Evolutionary conservation across 2,113 vertebrate species (phyloP).

Genomic region (Raja brachyura): DNA sequence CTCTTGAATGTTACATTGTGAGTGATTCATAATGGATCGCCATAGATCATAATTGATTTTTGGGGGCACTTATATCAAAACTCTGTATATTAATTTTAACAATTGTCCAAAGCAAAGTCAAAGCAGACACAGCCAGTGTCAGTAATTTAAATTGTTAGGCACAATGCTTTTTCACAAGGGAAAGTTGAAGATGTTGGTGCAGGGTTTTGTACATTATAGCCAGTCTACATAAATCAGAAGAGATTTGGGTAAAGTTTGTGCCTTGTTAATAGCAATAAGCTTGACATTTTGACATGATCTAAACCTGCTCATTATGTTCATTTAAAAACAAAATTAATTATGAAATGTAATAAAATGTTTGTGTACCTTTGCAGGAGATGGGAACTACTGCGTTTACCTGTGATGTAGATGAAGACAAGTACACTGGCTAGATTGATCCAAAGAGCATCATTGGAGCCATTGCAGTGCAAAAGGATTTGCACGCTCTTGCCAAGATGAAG

Average conservation of each 20-base stretch:
- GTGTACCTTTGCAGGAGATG: conserved; percentile 62
- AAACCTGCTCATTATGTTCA: background rate
- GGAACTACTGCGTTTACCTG: conserved; percentile 62
- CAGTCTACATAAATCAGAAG: background rate
- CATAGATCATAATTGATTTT: too few relatives aligned
- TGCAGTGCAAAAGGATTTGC: conserved; percentile 39
- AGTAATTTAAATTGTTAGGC: background rate
- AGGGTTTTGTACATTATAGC: background rate
- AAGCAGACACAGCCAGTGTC: background rate
- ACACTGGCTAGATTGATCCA: conserved; percentile 61
- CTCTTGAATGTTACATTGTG: background rate
- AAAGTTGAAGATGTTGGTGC: background rate
- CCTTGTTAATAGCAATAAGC: background rate
- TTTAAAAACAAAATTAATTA: background rate
- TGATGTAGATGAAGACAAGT: background rate
- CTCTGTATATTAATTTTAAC: background rate
- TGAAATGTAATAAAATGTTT: conserved; percentile 39
- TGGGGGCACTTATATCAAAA: too few relatives aligned
- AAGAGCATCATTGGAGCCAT: conserved; percentile 59
- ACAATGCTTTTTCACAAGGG: background rate
- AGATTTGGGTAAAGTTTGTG: background rate
- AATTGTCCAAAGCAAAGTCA: background rate
- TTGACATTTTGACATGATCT: background rate
- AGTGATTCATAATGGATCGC: background rate
- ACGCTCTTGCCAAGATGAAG: conserved; percentile 80